Evolutionary conservation across 2,888 invertebrate genomes (phyloP).

Genomic region (Abscondita cerata): DNA sequence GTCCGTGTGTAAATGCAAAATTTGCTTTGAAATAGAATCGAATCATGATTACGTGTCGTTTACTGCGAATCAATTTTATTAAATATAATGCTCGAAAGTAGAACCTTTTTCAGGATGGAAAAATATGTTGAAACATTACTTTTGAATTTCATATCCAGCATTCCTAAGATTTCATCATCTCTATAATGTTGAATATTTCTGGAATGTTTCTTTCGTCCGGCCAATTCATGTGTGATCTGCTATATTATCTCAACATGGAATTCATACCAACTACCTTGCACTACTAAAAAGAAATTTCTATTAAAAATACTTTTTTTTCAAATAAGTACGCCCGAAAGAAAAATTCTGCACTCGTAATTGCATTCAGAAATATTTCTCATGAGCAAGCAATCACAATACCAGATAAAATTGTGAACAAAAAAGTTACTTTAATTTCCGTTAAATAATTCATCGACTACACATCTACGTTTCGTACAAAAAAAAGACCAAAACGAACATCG

Average conservation of each 20-base stretch:
- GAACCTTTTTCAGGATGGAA: conserved; percentile 10
- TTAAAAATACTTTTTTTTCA: neutral
- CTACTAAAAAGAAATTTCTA: conserved; percentile 9
- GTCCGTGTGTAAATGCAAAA: conserved; percentile 39
- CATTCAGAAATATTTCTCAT: no score
- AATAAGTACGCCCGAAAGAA: neutral
- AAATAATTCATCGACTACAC: no score
- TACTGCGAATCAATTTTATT: conserved; percentile 25
- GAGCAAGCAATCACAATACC: no score
- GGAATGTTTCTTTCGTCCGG: conserved; percentile 38
- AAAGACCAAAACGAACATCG: no score
- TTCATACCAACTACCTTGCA: conserved; percentile 19
- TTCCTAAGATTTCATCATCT: conserved; percentile 39
- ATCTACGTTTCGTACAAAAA: no score
- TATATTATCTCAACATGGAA: conserved; percentile 31
- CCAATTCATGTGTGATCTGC: conserved; percentile 32
- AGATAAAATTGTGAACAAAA: no score
- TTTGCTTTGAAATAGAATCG: conserved; percentile 36
- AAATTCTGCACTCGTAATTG: no score
- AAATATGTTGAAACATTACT: conserved; percentile 36
- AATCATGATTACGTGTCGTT: conserved; percentile 16
- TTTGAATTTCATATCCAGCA: conserved; percentile 40
- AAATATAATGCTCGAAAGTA: conserved; percentile 1
- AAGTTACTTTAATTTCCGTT: no score
- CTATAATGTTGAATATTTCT: conserved; percentile 28